Evolutionary conservation across 92 coral and sea anemone genomes (phyloP).

Genomic region (Zoanthus gigantus): DNA sequence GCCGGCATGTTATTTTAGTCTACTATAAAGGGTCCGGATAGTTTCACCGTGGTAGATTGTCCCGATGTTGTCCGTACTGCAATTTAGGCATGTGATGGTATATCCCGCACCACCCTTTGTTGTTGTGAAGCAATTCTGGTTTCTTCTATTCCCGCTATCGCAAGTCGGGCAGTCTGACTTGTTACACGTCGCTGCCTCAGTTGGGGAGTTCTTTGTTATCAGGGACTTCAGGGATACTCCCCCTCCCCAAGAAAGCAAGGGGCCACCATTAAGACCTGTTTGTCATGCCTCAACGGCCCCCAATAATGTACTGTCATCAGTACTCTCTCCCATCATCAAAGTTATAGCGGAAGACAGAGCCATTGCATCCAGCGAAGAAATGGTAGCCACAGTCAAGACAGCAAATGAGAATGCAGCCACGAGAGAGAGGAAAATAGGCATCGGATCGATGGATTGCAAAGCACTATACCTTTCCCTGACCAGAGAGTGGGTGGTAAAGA

Average conservation of each 20-base stretch:
- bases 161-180: too few relatives aligned
- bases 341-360: not conserved
- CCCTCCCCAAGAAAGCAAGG: not conserved
- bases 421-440: not conserved
- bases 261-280: not conserved
- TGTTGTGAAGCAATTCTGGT: too few relatives aligned
- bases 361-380: slow-evolving; percentile 11
- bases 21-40: too few relatives aligned
- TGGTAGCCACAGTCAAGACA: not conserved
- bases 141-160: too few relatives aligned
- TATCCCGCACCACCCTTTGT: too few relatives aligned
- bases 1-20: too few relatives aligned
- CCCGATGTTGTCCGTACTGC: too few relatives aligned
- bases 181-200: too few relatives aligned
- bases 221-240: too few relatives aligned
- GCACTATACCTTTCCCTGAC: not conserved
- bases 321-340: slow-evolving; percentile 12
- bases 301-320: not conserved
- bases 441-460: slow-evolving; percentile 7
- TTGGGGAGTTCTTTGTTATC: too few relatives aligned
- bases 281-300: not conserved
- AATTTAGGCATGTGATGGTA: too few relatives aligned
- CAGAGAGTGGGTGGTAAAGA: not conserved
- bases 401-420: not conserved
- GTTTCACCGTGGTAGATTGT: too few relatives aligned